These are phyloP conservation scores for Drosophila takahashii DNA, from an alignment of 1,140 invertebrate genomes.

Conservation along the genomic window DNA sequence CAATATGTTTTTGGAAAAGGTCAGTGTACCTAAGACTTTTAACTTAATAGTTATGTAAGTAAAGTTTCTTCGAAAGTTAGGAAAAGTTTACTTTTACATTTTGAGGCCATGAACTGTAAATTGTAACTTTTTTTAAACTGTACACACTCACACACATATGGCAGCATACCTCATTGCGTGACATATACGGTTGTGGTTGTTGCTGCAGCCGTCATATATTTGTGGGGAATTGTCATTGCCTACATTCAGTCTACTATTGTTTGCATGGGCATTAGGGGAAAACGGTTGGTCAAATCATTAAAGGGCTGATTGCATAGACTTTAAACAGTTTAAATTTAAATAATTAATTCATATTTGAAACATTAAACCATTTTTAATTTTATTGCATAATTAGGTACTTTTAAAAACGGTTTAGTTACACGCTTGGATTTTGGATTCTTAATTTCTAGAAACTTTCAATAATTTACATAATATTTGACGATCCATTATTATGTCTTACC, in stretches of 20 bases:
- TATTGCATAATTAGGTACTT: not conserved
- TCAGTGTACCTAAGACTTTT: no score
- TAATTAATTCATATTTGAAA: no score
- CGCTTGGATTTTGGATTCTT: no score
- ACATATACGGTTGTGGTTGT: slow-evolving; percentile 51
- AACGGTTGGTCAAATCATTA: slow-evolving; percentile 13
- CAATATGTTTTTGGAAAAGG: no score
- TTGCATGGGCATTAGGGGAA: slow-evolving; percentile 40
- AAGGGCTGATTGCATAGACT: not conserved
- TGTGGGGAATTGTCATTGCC: slow-evolving; percentile 49
- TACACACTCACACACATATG: slow-evolving; percentile 23
- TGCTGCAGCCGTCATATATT: slow-evolving; percentile 61
- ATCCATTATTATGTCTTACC: no score
- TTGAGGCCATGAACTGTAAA: not conserved
- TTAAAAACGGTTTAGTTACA: no score
- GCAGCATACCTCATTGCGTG: slow-evolving; percentile 49
- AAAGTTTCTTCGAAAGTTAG: no score
- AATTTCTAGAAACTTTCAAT: no score
- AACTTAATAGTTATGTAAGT: no score
- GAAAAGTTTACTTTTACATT: not conserved
- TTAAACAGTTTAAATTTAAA: slow-evolving; percentile 15
- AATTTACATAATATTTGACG: no score
- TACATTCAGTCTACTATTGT: slow-evolving; percentile 42
- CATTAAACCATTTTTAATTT: no score
- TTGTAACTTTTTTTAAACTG: not conserved